A percentile compares a stretch with the other conserved stretches of the same genome.
Conservation (phyloP, 2,888 invertebrate species). For the Cryptus armator region DNA sequence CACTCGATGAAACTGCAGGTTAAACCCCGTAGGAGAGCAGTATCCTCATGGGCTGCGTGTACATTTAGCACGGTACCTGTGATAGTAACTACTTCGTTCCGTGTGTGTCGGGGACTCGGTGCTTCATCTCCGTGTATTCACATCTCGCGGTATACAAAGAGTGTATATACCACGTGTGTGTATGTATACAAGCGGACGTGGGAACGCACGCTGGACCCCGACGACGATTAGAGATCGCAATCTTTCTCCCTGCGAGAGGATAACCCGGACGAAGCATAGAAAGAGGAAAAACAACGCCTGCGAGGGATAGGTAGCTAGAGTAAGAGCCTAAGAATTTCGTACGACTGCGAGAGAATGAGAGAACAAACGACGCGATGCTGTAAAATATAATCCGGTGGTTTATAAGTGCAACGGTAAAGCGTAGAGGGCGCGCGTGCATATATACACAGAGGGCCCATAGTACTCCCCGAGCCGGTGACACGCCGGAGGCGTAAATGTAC, state of each 20-base stretch:
- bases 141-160: conserved; percentile 5
- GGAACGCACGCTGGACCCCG: conserved; percentile 60
- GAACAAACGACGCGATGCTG: conserved; percentile 19
- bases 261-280: conserved; percentile 37
- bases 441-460: conserved; percentile 9
- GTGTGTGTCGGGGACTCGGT: conserved; percentile 7
- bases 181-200: conserved; percentile 56
- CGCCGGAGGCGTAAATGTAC: conserved; percentile 69
- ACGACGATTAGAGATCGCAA: conserved; percentile 67
- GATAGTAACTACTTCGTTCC: not conserved
- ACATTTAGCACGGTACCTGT: conserved; percentile 12
- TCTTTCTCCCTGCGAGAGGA: conserved; percentile 42
- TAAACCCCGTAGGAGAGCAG: not conserved
- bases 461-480: conserved; percentile 61
- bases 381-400: conserved; percentile 65
- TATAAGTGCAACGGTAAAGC: conserved; percentile 66
- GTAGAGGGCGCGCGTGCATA: conserved; percentile 20
- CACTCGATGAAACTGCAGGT: not conserved
- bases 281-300: conserved; percentile 28
- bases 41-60: not conserved
- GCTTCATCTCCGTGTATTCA: not conserved
- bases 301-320: not conserved
- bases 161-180: conserved; percentile 7
- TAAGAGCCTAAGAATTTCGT: not conserved
- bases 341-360: conserved; percentile 13